Conservation (phyloP, 2,888 invertebrate species). For the Macrostomum cliftonense region DNA sequence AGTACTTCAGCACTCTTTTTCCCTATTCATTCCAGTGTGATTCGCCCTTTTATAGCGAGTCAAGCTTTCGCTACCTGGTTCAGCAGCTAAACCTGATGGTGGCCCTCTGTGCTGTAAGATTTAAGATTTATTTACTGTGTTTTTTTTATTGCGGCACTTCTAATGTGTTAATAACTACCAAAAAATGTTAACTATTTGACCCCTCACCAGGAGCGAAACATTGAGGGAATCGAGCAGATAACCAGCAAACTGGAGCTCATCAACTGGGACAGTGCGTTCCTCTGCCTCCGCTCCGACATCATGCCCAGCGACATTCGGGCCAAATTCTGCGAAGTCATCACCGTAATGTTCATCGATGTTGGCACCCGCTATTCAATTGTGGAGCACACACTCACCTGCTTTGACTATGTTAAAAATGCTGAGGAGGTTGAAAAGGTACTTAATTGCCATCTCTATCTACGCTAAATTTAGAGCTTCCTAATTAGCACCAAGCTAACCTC, state of each 20-base stretch:
- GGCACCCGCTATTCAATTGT: constrained; percentile 11
- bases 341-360: constrained; percentile 14
- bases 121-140: too few relatives aligned
- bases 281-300: constrained; percentile 5
- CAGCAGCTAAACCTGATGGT: constrained; percentile 11
- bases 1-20: too few relatives aligned
- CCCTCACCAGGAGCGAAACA: constrained; percentile 13
- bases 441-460: too few relatives aligned
- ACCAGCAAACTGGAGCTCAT: constrained; percentile 6
- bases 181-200: background rate
- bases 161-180: too few relatives aligned
- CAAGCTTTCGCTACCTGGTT: constrained; percentile 12
- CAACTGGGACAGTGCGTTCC: constrained; percentile 12
- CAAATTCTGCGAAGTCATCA: constrained; percentile 12
- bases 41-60: constrained; percentile 5
- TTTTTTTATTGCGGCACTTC: too few relatives aligned
- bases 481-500: too few relatives aligned
- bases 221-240: constrained; percentile 8
- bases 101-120: constrained; percentile 13
- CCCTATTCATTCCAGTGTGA: background rate
- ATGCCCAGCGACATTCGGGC: constrained; percentile 12
- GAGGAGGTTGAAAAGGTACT: too few relatives aligned
- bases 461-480: too few relatives aligned
- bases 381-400: constrained; percentile 13
- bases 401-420: constrained; percentile 2